Base-by-base conservation (phyloP, 2,113 vertebrate species). In the Aspidoscelis tigris region DNA sequence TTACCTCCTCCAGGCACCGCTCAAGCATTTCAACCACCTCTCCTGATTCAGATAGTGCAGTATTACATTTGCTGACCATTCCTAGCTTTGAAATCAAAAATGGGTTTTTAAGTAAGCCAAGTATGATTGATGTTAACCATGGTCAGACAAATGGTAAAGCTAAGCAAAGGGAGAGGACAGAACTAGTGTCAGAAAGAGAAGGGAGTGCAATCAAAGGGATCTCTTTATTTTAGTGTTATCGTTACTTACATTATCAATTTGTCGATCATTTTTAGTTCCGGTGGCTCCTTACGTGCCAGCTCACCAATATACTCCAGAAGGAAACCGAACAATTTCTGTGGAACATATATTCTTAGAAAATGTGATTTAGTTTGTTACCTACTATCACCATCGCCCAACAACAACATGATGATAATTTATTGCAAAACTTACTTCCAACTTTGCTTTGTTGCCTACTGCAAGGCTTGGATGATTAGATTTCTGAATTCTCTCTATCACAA, bases 401-500 rank as follows among this genome's bases (percentile, higher is more conserved):
- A 18, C 2, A 2, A 61, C 86, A 73, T 66, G 73, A 76, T 0
- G 87, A 61, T 7, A 43, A 72, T 84, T 86, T 65, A 86, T 83
- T 71, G n/a, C 24, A 55, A 21, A 86, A 21, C 94, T 0, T 90
- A 97, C 98, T 92, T 99, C 96, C 78, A 99, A 86, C 80, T 98
- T 99, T 1, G 96, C 93, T 89, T 98, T 99, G 93, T 99, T 99
- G 82, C 97, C 98, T 1, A 83, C 94, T 50, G 97, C 97, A 66
- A 99, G 95, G 89, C 98, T 98, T 0, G 98, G 97, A 77, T 99
- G 99, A 94, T 97, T 98, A 92, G 97, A 97, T 66, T 98, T 98
- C 91, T 96, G 96, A 82, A 97, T 97, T 73, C 98, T 95, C 84
- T 97, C 98, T 91, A 99, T n/a, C 80, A 99, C 96, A 92, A 96